A percentile compares a stretch with the other conserved stretches of the same genome.
Conservation (phyloP, 2,797 vertebrate genomes). For the Taenioides sp. region DNA sequence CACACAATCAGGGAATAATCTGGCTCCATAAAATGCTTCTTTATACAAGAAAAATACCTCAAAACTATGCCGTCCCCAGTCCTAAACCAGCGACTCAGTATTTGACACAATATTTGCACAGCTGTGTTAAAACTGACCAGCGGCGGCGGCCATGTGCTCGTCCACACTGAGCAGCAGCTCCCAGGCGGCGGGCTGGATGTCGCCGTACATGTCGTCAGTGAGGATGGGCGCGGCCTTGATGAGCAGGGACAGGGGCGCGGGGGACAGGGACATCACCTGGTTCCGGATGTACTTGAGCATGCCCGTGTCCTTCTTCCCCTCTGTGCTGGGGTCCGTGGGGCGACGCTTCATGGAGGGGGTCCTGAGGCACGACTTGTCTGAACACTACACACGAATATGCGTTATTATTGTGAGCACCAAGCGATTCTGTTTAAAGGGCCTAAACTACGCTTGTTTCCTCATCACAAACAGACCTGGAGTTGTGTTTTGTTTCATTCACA, state of each 20-base stretch:
- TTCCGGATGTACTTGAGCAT: slow-evolving; percentile 98
- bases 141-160: slow-evolving; percentile 97
- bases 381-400: slow-evolving; percentile 78
- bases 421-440: no score
- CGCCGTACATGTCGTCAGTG: slow-evolving; percentile 97
- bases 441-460: no score
- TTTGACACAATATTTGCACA: no score
- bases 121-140: slow-evolving; percentile 75
- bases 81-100: no score
- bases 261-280: slow-evolving; percentile 98
- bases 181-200: slow-evolving; percentile 97
- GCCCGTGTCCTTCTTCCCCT: slow-evolving; percentile 96
- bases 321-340: slow-evolving; percentile 85
- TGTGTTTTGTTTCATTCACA: no score
- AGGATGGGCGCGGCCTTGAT: slow-evolving; percentile 95
- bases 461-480: no score
- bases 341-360: slow-evolving; percentile 96
- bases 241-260: slow-evolving; percentile 92
- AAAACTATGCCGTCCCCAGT: no score
- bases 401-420: no score
- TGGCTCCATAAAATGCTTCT: no score
- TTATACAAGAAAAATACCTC: no score
- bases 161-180: slow-evolving; percentile 95
- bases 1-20: no score
- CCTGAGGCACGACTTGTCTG: slow-evolving; percentile 94